Evolutionary conservation across 2,797 vertebrate species (phyloP).

Genomic region (Anas acuta): DNA sequence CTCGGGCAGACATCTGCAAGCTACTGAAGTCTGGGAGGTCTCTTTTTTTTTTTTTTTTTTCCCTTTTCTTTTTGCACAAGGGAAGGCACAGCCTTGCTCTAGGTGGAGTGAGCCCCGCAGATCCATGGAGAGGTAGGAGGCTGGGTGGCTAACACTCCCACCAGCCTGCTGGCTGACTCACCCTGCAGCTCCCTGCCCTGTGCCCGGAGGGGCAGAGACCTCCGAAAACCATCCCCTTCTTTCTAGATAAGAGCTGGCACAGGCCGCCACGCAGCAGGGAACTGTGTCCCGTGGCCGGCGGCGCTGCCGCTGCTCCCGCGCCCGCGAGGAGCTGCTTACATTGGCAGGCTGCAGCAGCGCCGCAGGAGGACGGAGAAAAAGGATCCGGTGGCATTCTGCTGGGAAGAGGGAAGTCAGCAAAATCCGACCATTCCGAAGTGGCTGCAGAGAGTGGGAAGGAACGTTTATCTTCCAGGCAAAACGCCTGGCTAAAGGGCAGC

Average conservation of each 20-base stretch:
- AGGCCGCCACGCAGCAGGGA: background rate
- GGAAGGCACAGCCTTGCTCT: background rate
- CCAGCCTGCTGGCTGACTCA: background rate
- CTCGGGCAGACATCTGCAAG: background rate
- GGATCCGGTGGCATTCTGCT: conserved; percentile 22
- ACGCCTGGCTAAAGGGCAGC: conserved; percentile 60
- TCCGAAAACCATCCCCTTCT: background rate
- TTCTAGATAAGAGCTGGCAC: background rate
- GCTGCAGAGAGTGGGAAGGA: background rate
- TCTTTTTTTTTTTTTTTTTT: background rate
- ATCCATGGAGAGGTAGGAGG: background rate
- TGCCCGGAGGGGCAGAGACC: background rate
- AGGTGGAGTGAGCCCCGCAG: background rate
- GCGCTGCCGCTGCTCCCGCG: background rate
- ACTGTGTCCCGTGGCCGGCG: accelerated
- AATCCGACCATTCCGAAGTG: conserved; percentile 12
- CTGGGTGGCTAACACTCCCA: background rate
- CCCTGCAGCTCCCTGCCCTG: background rate
- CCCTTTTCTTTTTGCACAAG: no score
- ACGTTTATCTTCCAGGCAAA: conserved; percentile 56
- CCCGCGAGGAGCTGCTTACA: background rate
- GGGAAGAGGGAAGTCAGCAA: conserved; percentile 40
- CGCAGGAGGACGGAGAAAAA: background rate
- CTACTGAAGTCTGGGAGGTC: background rate
- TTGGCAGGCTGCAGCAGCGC: background rate